A percentile compares a stretch with the other conserved stretches of the same genome.
These are phyloP conservation scores for Pangasius mekongensis DNA, from an alignment of 2,797 vertebrate species.

Conservation along the genomic window DNA sequence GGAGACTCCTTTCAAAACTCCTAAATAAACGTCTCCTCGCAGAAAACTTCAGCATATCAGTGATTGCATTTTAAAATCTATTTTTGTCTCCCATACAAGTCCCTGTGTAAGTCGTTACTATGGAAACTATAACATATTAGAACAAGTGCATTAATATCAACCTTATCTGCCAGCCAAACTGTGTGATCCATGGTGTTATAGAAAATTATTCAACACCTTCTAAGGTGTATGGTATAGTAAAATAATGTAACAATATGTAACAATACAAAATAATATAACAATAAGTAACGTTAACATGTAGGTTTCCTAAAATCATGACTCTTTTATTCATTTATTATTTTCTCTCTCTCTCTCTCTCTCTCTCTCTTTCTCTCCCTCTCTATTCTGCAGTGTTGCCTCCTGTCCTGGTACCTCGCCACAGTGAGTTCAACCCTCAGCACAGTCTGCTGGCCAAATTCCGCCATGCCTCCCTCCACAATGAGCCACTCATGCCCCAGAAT, in stretches of 20 bases:
- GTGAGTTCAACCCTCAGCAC: slow-evolving; percentile 97
- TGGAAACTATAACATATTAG: background rate
- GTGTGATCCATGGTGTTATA: background rate
- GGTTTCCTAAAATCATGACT: background rate
- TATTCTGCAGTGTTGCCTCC: slow-evolving; percentile 87
- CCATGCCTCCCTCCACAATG: slow-evolving; percentile 88
- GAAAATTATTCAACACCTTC: background rate
- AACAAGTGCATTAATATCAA: background rate
- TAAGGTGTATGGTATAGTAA: background rate
- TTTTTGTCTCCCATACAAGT: background rate
- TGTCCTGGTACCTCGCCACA: slow-evolving; percentile 94
- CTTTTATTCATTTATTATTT: background rate
- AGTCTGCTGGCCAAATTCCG: slow-evolving; percentile 95
- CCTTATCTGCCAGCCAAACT: background rate
- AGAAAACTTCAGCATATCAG: background rate
- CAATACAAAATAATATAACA: no score
- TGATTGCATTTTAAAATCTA: background rate
- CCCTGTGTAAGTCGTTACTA: background rate
- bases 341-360: background rate
- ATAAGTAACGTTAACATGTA: background rate
- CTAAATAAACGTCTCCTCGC: background rate
- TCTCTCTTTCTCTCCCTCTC: background rate
- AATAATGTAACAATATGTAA: background rate
- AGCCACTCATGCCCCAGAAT: slow-evolving; percentile 95
- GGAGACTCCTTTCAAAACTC: background rate